Conservation (phyloP, 1,140 invertebrate species). For the Glossosoma conforme region DNA sequence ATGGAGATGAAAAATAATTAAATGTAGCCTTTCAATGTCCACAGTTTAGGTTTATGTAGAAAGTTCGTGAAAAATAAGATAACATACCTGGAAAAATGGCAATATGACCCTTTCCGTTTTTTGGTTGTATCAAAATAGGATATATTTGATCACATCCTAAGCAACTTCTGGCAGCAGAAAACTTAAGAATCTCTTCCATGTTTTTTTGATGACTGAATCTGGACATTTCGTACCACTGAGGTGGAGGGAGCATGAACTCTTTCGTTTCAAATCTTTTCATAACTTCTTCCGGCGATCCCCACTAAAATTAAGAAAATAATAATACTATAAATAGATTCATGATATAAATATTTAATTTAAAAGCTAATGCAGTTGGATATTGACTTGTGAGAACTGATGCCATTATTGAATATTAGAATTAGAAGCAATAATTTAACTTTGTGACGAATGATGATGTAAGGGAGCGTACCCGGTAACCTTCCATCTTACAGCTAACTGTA, state of each 20-base stretch:
- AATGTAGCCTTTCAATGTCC: too few relatives aligned
- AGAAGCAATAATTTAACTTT: too few relatives aligned
- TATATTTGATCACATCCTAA: conserved; percentile 30
- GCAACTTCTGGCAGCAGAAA: conserved; percentile 21
- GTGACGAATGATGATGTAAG: too few relatives aligned
- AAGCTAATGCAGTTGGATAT: too few relatives aligned
- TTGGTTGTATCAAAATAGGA: conserved; percentile 26
- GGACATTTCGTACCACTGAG: conserved; percentile 54
- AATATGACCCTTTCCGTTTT: conserved; percentile 23
- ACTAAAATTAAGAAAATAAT: conserved; percentile 38
- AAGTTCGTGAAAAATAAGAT: too few relatives aligned
- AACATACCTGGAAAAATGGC: conserved; percentile 29
- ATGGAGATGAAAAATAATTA: too few relatives aligned
- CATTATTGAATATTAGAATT: too few relatives aligned
- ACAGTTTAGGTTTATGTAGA: too few relatives aligned
- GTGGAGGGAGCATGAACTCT: conserved; percentile 46
- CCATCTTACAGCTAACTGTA: too few relatives aligned
- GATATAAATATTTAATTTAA: too few relatives aligned
- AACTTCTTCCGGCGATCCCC: conserved; percentile 47
- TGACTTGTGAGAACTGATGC: too few relatives aligned
- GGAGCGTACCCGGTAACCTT: too few relatives aligned
- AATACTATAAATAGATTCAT: not conserved
- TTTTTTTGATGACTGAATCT: conserved; percentile 26
- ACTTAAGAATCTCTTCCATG: conserved; percentile 19
- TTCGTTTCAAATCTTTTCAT: conserved; percentile 33